Percentiles rank a stretch among this genome's conserved stretches.
Evolutionary conservation across 1,140 invertebrate genomes (phyloP).

Genomic region (Cephus cinctus): DNA sequence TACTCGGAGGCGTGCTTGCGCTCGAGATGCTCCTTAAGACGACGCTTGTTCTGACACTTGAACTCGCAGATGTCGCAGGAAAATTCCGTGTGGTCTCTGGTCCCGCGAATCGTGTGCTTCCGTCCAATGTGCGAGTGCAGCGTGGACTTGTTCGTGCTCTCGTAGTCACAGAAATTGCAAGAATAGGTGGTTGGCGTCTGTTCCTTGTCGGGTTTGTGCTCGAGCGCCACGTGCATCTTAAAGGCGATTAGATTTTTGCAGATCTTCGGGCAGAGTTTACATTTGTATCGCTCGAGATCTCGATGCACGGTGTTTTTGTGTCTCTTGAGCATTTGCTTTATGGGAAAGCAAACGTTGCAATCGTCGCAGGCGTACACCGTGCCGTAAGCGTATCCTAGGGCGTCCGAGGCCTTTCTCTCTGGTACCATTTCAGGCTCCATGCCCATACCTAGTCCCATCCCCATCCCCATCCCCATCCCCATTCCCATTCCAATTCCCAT

Average conservation of each 20-base stretch:
- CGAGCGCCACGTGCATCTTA: slow-evolving; percentile 26
- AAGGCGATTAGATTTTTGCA: slow-evolving; percentile 26
- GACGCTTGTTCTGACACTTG: slow-evolving; percentile 48
- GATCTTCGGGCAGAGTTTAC: slow-evolving; percentile 31
- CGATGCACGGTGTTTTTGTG: slow-evolving; percentile 34
- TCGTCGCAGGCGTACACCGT: slow-evolving; percentile 49
- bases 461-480: too few species aligned
- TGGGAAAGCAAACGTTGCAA: slow-evolving; percentile 58
- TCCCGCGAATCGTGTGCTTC: slow-evolving; percentile 29
- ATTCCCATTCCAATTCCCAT: too few species aligned
- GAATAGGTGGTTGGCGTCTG: slow-evolving; percentile 15
- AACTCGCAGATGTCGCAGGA: slow-evolving; percentile 37
- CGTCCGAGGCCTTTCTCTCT: too few species aligned
- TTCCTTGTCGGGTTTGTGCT: slow-evolving; percentile 19
- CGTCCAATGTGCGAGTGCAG: slow-evolving; percentile 44
- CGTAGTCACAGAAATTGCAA: slow-evolving; percentile 34
- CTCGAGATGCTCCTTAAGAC: slow-evolving; percentile 60
- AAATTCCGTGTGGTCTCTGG: neutral
- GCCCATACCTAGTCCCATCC: too few species aligned
- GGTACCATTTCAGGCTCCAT: too few species aligned
- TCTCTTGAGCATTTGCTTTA: slow-evolving; percentile 45
- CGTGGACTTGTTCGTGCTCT: slow-evolving; percentile 33
- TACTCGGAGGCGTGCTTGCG: slow-evolving; percentile 36
- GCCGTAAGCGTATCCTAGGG: too few species aligned
- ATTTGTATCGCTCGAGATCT: slow-evolving; percentile 23